A percentile compares a stretch with the other conserved stretches of the same genome.
These are phyloP conservation scores for Prionailurus viverrinus DNA, from an alignment of 2,113 vertebrate species.

Conservation along the genomic window DNA sequence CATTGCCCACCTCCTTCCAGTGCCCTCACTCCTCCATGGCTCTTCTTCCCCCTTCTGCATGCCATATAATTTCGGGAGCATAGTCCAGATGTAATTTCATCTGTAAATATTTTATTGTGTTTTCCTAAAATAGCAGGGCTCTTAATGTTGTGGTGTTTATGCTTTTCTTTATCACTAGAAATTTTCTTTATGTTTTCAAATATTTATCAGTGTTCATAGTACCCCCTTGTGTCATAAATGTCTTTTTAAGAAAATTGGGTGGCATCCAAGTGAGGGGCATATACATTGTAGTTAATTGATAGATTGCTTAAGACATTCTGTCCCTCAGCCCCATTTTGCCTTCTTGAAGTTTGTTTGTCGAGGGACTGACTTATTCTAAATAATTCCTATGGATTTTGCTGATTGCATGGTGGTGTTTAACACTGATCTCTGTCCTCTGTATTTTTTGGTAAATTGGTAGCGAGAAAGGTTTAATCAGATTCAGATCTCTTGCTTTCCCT, in stretches of 20 bases:
- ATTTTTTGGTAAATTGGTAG: not conserved
- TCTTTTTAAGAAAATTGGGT: not conserved
- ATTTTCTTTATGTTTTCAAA: not conserved
- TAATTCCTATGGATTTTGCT: not conserved
- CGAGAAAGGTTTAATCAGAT: not conserved
- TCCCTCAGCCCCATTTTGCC: accelerated
- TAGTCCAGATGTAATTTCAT: not conserved
- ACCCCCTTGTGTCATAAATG: not conserved
- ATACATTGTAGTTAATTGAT: too few relatives aligned
- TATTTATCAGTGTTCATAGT: not conserved
- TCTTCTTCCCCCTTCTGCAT: too few relatives aligned
- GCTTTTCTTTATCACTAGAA: not conserved
- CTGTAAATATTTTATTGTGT: slow-evolving; percentile 21
- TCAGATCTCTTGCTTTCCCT: not conserved
- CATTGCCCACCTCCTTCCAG: not conserved
- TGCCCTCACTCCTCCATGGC: accelerated
- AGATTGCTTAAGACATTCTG: not conserved
- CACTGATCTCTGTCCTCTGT: not conserved
- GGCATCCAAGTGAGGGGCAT: not conserved
- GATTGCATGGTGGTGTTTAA: not conserved
- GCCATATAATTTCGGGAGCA: not conserved
- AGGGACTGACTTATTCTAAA: not conserved
- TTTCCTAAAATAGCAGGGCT: slow-evolving; percentile 2
- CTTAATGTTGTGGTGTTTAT: not conserved
- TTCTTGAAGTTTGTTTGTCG: not conserved